Conservation (phyloP, 2,113 vertebrate genomes). For the Arenaria interpres region DNA sequence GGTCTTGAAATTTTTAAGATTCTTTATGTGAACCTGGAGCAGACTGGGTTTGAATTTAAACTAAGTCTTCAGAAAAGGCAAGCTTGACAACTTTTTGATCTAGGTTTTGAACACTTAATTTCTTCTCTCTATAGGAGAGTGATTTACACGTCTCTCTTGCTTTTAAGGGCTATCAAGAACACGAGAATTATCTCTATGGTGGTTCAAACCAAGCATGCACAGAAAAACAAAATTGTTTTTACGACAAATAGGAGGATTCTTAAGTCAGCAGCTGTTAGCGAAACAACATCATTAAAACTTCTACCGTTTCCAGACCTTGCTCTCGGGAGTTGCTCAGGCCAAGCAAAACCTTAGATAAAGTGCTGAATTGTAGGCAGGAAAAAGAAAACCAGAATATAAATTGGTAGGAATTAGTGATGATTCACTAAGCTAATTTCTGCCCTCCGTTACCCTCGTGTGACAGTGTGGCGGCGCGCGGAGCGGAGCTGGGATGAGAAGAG, state of each 20-base stretch:
- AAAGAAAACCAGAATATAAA: slow-evolving; percentile 24
- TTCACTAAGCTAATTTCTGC: slow-evolving; percentile 49
- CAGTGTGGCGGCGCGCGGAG: rapidly evolving
- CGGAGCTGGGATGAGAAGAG: not conserved
- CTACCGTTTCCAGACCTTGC: not conserved
- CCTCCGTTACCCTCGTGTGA: not conserved
- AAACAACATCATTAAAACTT: slow-evolving; percentile 30
- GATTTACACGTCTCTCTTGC: not conserved
- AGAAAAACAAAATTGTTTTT: not conserved
- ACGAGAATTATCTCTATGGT: not conserved
- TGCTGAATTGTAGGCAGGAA: slow-evolving; percentile 30
- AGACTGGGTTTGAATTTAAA: not conserved
- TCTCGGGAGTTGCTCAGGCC: not conserved
- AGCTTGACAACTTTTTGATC: slow-evolving; percentile 18
- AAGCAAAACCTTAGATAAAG: slow-evolving; percentile 35
- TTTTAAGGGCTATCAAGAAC: not conserved
- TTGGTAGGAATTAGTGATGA: slow-evolving; percentile 21
- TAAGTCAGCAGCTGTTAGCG: not conserved
- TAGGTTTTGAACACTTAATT: slow-evolving; percentile 13
- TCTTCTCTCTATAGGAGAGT: not conserved
- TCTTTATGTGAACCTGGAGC: not conserved
- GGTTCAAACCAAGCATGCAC: not conserved
- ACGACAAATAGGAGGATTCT: not conserved
- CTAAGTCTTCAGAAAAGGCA: not conserved
- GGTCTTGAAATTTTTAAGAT: not conserved